Base-by-base conservation (phyloP, 2,113 vertebrate species). In the Trematocara variabile region DNA sequence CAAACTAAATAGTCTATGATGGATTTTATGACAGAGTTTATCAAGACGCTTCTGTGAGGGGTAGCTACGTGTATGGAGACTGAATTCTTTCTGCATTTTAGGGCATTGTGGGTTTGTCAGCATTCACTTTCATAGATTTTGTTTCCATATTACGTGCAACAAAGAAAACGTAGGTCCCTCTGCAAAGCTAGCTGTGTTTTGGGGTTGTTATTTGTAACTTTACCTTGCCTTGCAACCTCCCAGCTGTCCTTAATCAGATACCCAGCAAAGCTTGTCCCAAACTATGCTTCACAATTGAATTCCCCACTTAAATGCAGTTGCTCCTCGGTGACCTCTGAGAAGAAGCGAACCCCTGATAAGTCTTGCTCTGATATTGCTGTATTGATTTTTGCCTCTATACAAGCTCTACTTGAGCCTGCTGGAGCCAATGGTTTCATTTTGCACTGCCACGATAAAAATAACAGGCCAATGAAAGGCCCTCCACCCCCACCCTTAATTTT, bases 331-430 rank as follows among this genome's bases (percentile, higher is more conserved):
- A 96, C 96, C 96, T 94, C 95, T 92, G 93, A 90, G 89, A 90
- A 94, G 92, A 93, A 92, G 93, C 79, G 85, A 91, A 92, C 83
- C 92, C 80, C 95, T 94, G 96, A 97, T 96, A 97, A 96, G 96
- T 96, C 95, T 90, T 80, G 89, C 92, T 93, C 95, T 95, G 95
- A 96, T 97, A 97, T 96, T 96, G 96, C 96, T 46, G 90, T 97
- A 97, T 97, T 96, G 96, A 96, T 97, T 96, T 97, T 96, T 91
- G 89, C 90, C 91, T 95, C 91, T 86, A 86, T 95, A 91, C 92
- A 53, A 88, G 86, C 92, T 92, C 84, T 56, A 89, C 88, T 88
- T 73, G 91, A 91, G 86, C 91, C 94, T 89, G 70, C 93, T 80
- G 41, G 73, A 95, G 94, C 93, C 92, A 84, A 92, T 86, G 88